A percentile compares a stretch with the other conserved stretches of the same genome.
Conservation (phyloP, 2,888 invertebrate genomes). For the Diplolepis rosae region DNA sequence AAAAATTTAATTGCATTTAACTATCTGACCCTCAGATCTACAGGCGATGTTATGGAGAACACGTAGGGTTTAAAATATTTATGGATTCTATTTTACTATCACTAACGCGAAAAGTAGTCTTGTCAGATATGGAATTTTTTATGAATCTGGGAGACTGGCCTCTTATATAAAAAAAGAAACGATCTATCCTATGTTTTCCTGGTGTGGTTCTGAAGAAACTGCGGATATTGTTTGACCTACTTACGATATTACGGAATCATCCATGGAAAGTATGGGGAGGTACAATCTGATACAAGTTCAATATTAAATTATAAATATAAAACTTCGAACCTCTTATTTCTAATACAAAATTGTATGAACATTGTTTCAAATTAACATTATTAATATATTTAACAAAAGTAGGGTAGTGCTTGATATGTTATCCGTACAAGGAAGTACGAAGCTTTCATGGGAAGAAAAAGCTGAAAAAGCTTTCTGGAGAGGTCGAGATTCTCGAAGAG, state of each 20-base stretch:
- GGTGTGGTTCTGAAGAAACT: constrained; percentile 93
- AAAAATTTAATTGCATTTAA: not conserved
- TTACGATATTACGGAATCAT: constrained; percentile 94
- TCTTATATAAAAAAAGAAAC: constrained; percentile 77
- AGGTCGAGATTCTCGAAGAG: constrained; percentile 92
- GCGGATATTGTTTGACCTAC: constrained; percentile 95
- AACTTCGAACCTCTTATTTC: no score
- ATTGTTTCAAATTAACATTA: not conserved
- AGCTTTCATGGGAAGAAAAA: constrained; percentile 83
- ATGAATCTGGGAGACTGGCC: constrained; percentile 98
- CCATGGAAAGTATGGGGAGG: constrained; percentile 95
- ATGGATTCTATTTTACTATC: constrained; percentile 91
- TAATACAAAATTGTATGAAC: no score
- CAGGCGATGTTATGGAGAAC: constrained; percentile 93
- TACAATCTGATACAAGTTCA: constrained; percentile 72
- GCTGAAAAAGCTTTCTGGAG: constrained; percentile 90
- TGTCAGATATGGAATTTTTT: constrained; percentile 93
- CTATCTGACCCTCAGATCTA: constrained; percentile 76
- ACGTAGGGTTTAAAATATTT: constrained; percentile 97
- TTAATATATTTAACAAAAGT: constrained; percentile 51
- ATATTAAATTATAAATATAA: not conserved
- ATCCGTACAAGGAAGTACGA: constrained; percentile 89
- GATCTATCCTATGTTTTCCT: constrained; percentile 90
- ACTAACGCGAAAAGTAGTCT: constrained; percentile 83
- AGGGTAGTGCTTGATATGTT: constrained; percentile 93